Evolutionary conservation across 1,140 invertebrate species (phyloP).

Genomic region (Drosophila lowei): DNA sequence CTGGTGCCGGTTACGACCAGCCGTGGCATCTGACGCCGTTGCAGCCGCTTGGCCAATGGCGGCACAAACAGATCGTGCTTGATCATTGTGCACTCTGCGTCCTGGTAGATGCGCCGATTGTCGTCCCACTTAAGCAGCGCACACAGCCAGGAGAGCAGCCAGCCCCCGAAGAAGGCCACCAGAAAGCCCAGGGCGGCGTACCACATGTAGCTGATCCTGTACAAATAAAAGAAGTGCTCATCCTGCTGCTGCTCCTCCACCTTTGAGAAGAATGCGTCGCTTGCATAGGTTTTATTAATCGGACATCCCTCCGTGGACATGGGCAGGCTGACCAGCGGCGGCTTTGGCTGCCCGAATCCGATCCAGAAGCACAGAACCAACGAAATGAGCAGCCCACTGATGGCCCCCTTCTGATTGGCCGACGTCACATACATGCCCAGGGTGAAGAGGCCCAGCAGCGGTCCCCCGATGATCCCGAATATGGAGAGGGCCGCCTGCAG

Average conservation of each 20-base stretch:
- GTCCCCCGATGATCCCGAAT: constrained; percentile 92
- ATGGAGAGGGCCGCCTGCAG: constrained; percentile 90
- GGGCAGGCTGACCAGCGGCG: constrained; percentile 85
- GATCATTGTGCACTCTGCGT: constrained; percentile 55
- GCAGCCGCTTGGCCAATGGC: constrained; percentile 84
- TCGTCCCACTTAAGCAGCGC: constrained; percentile 59
- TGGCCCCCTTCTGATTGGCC: constrained; percentile 88
- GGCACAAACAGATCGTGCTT: constrained; percentile 88
- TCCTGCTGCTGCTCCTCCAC: constrained; percentile 6
- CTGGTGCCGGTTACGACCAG: constrained; percentile 69
- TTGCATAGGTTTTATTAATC: constrained; percentile 31
- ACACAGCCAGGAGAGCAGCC: constrained; percentile 85
- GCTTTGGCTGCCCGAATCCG: constrained; percentile 92
- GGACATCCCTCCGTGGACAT: constrained; percentile 86
- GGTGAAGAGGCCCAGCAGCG: constrained; percentile 90
- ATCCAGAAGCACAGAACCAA: constrained; percentile 91
- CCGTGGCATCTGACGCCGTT: constrained; percentile 67
- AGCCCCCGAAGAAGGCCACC: constrained; percentile 87
- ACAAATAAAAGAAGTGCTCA: constrained; percentile 68
- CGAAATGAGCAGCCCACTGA: constrained; percentile 87
- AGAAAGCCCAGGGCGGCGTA: constrained; percentile 89
- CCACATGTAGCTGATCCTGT: constrained; percentile 93
- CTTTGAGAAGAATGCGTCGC: constrained; percentile 22
- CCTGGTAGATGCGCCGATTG: constrained; percentile 67
- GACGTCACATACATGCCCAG: constrained; percentile 89